Conservation (phyloP, 2,888 invertebrate genomes). For the Eugnorisma glareosa region DNA sequence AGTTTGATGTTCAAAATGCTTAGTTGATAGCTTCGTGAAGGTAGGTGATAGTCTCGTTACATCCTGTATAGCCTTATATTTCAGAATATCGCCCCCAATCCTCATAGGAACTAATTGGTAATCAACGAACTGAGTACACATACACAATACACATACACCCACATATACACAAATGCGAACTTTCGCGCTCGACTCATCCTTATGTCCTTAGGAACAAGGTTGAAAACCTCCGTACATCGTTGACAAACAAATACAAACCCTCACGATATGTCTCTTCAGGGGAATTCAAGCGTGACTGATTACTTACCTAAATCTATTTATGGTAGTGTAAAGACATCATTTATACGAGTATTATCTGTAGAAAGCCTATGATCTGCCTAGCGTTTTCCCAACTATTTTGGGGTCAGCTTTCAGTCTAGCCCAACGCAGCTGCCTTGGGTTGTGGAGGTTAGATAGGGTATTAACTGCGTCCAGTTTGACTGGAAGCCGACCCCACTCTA, state of each 20-base stretch:
- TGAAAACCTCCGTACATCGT: not conserved
- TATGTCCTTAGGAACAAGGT: not conserved
- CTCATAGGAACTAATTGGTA: conserved; percentile 22
- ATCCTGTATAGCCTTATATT: not conserved
- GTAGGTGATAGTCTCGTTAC: no score
- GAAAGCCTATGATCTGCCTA: not conserved
- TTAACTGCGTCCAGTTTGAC: no score
- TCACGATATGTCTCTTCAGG: not conserved
- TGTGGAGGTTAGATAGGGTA: not conserved
- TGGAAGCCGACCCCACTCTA: no score
- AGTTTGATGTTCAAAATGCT: no score
- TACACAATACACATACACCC: not conserved
- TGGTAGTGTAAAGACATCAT: not conserved
- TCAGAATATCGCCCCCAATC: conserved; percentile 1
- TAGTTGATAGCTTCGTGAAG: no score
- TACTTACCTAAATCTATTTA: not conserved
- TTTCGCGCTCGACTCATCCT: not conserved
- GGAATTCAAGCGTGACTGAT: conserved; percentile 15
- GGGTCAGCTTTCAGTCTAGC: not conserved
- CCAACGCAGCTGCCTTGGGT: not conserved
- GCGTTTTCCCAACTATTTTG: not conserved
- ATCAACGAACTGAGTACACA: conserved; percentile 37
- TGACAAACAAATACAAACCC: not conserved
- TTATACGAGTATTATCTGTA: not conserved
- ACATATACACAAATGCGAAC: not conserved